Conservation (phyloP, 2,113 vertebrate species). For the Dicentrarchus labrax region DNA sequence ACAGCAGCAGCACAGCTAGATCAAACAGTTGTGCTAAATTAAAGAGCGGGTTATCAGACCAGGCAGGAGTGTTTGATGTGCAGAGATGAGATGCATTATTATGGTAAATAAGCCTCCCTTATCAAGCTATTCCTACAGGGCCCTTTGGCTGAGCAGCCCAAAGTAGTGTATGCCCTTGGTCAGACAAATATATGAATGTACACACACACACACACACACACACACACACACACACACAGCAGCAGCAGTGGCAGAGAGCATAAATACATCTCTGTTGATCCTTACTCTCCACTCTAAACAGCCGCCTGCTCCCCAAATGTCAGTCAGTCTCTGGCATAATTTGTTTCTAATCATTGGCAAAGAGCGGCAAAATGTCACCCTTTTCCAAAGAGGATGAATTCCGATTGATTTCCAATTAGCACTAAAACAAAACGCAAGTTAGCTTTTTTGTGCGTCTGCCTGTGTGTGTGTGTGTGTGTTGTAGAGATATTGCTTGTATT, state of each 20-base stretch:
- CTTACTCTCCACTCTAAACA: slow-evolving; percentile 63
- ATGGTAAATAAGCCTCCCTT: slow-evolving; percentile 76
- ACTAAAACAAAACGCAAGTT: slow-evolving; percentile 48
- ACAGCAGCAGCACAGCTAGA: slow-evolving; percentile 66
- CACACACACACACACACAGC: slow-evolving; percentile 24
- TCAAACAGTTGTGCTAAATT: slow-evolving; percentile 78
- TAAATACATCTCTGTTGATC: slow-evolving; percentile 69
- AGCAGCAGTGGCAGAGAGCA: slow-evolving; percentile 32
- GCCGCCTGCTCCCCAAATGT: slow-evolving; percentile 70
- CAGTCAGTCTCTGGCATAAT: slow-evolving; percentile 70
- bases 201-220: slow-evolving; percentile 21
- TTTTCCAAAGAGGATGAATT: slow-evolving; percentile 63
- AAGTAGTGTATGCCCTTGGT: slow-evolving; percentile 64
- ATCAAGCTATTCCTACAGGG: slow-evolving; percentile 74
- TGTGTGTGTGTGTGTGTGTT: background rate
- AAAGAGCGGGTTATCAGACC: slow-evolving; percentile 78
- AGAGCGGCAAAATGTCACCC: slow-evolving; percentile 72
- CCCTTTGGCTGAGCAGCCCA: slow-evolving; percentile 58
- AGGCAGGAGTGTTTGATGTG: slow-evolving; percentile 77
- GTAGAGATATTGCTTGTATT: background rate
- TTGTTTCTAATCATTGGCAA: slow-evolving; percentile 74
- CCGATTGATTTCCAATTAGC: slow-evolving; percentile 77
- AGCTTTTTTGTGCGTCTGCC: background rate
- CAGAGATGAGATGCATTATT: slow-evolving; percentile 76
- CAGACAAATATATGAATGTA: slow-evolving; percentile 42